Evolutionary conservation across 2,888 invertebrate genomes (phyloP), one percentile per base, ranked within the genome.

Genomic region (Thyatira batis): DNA sequence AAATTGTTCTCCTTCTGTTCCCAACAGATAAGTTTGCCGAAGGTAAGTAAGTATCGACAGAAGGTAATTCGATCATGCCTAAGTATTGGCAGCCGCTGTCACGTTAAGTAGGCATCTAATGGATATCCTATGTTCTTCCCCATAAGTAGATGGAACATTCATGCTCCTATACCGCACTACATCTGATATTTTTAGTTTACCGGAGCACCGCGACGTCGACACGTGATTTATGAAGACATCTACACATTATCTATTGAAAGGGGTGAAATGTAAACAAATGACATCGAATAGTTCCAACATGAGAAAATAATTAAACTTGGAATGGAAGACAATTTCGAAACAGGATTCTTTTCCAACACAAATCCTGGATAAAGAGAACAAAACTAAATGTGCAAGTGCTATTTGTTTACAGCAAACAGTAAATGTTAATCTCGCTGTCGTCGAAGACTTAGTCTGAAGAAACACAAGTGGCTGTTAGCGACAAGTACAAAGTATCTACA

Each of bases 41-140:
- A 73, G 69, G 70, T 68, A 69, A 69, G 71, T 71, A 71, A 63
- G 64, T 69, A 76, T 72, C 70, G 69, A 67, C 65, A 66, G 63
- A 60, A 77, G 72, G 88, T 89, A 87, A 88, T 86, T 84, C 78
- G 83, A 89, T 89, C 85, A 82, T 78, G 81, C 74, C 74, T 74
- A 67, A 70, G 77, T 71, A 76, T 71, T 69, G 70, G 68, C 79
- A 76, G 68, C 67, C 71, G 76, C 83, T 84, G 87, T 86, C 86
- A 82, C 82, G 76, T 71, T 78, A 82, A 85, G 82, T 83, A 84
- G 74, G 73, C 71, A 78, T 76, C 84, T 89, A 89, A 89, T 90
- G 90, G 89, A 85, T 84, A 85, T 87, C 82, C 82, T 83, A 74
- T 89, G 88, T 89, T 78, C 76, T 71, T 53, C 63, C 71, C 63